These are phyloP conservation scores for Calyptomena viridis DNA, from an alignment of 2,113 vertebrate genomes.

Conservation along the genomic window DNA sequence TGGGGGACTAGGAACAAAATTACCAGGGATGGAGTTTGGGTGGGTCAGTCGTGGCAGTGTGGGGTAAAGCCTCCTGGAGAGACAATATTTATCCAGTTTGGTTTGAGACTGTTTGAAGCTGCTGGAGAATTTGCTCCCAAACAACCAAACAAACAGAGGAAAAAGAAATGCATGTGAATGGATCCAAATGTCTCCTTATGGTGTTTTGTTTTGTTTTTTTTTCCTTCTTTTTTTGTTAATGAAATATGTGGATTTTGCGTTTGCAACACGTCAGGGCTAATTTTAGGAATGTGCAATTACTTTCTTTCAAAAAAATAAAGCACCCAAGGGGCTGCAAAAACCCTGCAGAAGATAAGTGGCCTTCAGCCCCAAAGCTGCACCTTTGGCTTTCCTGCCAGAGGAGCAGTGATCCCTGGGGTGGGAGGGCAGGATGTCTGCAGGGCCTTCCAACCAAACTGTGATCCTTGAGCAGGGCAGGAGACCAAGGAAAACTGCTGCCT, in stretches of 20 bases:
- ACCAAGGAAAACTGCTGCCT: neutral
- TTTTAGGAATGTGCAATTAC: neutral
- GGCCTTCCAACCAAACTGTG: neutral
- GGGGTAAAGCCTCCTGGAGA: neutral
- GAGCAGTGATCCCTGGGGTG: neutral
- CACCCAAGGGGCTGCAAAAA: neutral
- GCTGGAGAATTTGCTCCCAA: slow-evolving; percentile 13
- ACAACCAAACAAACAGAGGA: slow-evolving; percentile 25
- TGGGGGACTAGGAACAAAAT: neutral
- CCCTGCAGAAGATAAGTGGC: neutral
- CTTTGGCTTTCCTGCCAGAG: neutral
- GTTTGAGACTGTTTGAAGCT: neutral
- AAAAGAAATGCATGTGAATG: neutral
- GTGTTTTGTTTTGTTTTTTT: neutral
- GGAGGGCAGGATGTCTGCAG: neutral
- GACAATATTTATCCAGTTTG: neutral
- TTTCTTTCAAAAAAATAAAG: neutral
- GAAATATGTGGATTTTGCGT: neutral
- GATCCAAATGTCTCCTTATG: slow-evolving; percentile 33
- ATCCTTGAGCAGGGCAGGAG: neutral
- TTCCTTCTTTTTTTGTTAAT: neutral
- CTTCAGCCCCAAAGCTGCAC: neutral
- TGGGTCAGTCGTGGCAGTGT: rapidly evolving
- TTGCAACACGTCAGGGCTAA: neutral
- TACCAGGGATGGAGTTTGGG: neutral